Base-by-base conservation (phyloP, 2,888 invertebrate species). In the Rhopalosiphum nymphaeae region DNA sequence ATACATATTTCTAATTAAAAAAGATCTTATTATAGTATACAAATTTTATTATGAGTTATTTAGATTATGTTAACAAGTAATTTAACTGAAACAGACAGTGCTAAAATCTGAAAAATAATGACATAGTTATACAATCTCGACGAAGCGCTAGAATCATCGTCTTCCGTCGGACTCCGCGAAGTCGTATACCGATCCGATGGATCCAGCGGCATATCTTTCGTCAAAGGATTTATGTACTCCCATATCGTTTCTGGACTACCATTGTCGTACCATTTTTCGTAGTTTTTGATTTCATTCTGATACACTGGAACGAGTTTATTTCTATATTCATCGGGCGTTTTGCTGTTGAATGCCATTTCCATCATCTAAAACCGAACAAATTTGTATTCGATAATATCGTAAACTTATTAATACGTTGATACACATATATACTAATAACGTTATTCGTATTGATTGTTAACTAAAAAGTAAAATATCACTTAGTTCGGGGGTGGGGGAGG, bases 331-430 rank as follows among this genome's bases (percentile, higher is more conserved):
- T 13, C 29, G 7, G 92, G 67, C 0, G 26, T 42, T 5, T n/a
- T 21, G 13, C 16, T 53, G 5, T 13, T 4, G 4, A 7, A 21
- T 5, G 42, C 26, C 16, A 89, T 88, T 25, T n/a, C 0, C 10
- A 11, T n/a, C 67, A 93, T 89, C 92, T 93, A 36, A 53, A 92
- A 89, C n/a, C 44, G 49, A 85, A 91, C 3, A 46, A 46, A 49
- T 49, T 67, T 36, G 11, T 26, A 36, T 49, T n/a, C 49, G 4
- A 46, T 86, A n/a, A 29, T n/a, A 10, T 21, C 53, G 25, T 10
- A 10, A 21, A 88, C 25, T 36, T 53, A 46, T 89, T 1, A 42
- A 42, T 57, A 0, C 13, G 1, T 57, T 42, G 9, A 36, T 36
- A 78, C 9, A 21, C 2, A 21, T 36, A 9, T 61, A 29, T 21